These are phyloP conservation scores for Mantis religiosa DNA, from an alignment of 2,888 invertebrate species.

Conservation along the genomic window DNA sequence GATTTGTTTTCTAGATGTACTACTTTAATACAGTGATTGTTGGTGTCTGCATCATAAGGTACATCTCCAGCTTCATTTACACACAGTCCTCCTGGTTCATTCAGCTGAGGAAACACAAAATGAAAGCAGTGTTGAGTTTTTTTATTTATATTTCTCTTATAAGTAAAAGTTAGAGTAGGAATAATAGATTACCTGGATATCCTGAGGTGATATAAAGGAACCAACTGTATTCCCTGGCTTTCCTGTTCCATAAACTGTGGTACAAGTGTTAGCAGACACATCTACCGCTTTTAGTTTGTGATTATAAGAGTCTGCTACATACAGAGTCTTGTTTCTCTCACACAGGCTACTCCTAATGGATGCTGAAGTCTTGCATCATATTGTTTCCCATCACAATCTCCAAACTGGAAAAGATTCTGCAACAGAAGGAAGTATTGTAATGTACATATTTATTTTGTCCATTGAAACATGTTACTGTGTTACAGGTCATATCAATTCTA, in stretches of 20 bases:
- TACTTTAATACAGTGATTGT: conserved; percentile 75
- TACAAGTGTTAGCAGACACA: conserved; percentile 54
- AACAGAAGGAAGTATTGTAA: conserved; percentile 36
- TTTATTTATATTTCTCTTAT: not conserved
- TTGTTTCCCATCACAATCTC: conserved; percentile 78
- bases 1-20: conserved; percentile 53
- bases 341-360: conserved; percentile 73
- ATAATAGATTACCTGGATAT: not conserved
- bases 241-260: conserved; percentile 53
- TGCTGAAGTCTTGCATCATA: conserved; percentile 82
- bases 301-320: conserved; percentile 88
- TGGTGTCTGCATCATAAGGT: conserved; percentile 84
- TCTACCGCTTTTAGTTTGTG: conserved; percentile 81
- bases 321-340: conserved; percentile 54
- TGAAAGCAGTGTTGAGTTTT: not conserved
- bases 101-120: conserved; percentile 49
- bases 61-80: conserved; percentile 55
- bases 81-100: conserved; percentile 82
- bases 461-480: too few relatives aligned
- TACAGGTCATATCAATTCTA: too few relatives aligned
- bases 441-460: too few relatives aligned
- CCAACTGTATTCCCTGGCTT: conserved; percentile 7
- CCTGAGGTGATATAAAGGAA: not conserved
- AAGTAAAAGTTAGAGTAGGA: not conserved
- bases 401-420: conserved; percentile 88